Evolutionary conservation across 1,140 invertebrate species (phyloP).

Genomic region (Wiebesia pumilae): DNA sequence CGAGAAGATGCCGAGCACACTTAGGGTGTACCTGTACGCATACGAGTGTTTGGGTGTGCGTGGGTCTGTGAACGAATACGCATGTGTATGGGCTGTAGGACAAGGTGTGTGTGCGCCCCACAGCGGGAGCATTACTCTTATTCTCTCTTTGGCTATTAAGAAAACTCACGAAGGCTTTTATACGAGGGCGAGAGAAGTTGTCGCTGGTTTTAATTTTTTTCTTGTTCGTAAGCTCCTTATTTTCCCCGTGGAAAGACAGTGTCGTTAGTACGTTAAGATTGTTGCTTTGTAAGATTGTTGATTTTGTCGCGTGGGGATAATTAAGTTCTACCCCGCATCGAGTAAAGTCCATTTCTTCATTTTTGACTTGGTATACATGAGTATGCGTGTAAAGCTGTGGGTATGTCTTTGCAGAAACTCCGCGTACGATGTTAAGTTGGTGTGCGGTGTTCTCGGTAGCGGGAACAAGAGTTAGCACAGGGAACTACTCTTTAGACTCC

Average conservation of each 20-base stretch:
- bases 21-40: not conserved
- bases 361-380: not conserved
- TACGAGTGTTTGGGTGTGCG: no score
- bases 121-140: not conserved
- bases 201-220: not conserved
- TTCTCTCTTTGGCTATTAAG: constrained; percentile 27
- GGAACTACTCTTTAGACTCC: not conserved
- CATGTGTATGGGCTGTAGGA: not conserved
- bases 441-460: not conserved
- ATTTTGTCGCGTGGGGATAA: not conserved
- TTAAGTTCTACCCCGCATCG: no score
- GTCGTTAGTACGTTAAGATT: not conserved
- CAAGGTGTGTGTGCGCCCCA: not conserved
- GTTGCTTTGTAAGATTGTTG: not conserved
- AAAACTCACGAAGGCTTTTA: constrained; percentile 39
- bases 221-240: not conserved
- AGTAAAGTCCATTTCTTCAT: no score
- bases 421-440: not conserved
- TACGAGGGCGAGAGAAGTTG: not conserved
- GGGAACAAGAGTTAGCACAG: not conserved
- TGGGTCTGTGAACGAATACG: not conserved
- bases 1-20: not conserved
- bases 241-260: no score
- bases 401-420: not conserved
- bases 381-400: not conserved